Evolutionary conservation across 2,113 vertebrate species (phyloP).

Genomic region (Acrocephalus arundinaceus): DNA sequence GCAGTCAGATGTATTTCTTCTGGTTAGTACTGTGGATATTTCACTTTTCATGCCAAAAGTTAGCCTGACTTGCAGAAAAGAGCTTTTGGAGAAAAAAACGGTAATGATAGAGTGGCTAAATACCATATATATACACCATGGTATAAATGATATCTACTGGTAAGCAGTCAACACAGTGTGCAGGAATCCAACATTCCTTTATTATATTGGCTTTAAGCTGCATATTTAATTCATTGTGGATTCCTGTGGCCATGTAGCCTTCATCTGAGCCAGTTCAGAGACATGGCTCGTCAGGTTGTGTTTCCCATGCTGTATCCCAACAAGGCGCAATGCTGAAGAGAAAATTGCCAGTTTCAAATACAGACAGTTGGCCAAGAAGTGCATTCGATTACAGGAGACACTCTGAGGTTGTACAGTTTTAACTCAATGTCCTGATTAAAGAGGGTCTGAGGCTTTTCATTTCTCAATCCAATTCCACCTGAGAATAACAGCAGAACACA

Average conservation of each 20-base stretch:
- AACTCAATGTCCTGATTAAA: neutral
- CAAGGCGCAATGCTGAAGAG: neutral
- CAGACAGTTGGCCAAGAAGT: neutral
- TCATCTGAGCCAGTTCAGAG: neutral
- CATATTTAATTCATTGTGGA: neutral
- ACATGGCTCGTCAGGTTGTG: neutral
- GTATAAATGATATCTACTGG: neutral
- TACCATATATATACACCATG: no score
- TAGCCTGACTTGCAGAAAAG: neutral
- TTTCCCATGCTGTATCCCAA: neutral
- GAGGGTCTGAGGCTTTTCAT: neutral
- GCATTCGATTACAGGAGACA: neutral
- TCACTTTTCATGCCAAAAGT: neutral
- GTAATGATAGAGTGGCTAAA: neutral
- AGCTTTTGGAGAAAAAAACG: neutral
- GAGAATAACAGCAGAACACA: neutral
- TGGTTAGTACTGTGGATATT: neutral
- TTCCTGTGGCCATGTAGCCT: neutral
- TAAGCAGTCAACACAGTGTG: neutral
- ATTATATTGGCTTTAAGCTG: neutral
- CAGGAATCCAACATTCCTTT: neutral
- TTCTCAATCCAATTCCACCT: neutral
- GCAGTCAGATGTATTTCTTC: neutral
- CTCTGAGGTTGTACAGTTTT: neutral
- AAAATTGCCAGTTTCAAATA: neutral